phyloP scores from a whole-genome alignment of 2,113 vertebrate genomes.

The Columba janthina region DNA sequence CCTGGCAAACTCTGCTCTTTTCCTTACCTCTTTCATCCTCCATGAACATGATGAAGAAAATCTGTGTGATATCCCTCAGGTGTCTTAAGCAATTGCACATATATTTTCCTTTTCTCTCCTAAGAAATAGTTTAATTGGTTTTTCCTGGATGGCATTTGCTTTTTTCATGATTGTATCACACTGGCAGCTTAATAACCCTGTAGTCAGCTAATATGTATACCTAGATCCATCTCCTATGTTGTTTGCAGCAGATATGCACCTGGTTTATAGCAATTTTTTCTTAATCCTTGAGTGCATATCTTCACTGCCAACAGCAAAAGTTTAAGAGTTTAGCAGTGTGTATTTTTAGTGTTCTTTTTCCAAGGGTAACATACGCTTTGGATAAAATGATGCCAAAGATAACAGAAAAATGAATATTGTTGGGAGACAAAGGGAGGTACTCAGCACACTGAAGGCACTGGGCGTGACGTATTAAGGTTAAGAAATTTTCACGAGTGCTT shows the following conservation, averaged over 20 bases:
- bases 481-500: neutral
- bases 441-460: neutral
- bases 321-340: neutral
- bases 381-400: neutral
- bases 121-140: neutral
- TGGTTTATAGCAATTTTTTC: neutral
- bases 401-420: neutral
- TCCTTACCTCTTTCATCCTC: neutral
- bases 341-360: neutral
- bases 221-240: neutral
- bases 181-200: neutral
- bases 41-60: neutral
- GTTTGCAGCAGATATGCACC: neutral
- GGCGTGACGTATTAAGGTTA: accelerated
- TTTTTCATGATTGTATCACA: neutral
- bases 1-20: neutral
- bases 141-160: neutral
- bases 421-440: neutral
- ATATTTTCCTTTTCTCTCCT: neutral
- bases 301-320: neutral
- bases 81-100: neutral
- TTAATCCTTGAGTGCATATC: neutral
- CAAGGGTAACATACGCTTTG: neutral
- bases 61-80: neutral
- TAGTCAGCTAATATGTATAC: neutral